Evolutionary conservation across 2,113 vertebrate species (phyloP).

Genomic region (Mobula hypostoma): DNA sequence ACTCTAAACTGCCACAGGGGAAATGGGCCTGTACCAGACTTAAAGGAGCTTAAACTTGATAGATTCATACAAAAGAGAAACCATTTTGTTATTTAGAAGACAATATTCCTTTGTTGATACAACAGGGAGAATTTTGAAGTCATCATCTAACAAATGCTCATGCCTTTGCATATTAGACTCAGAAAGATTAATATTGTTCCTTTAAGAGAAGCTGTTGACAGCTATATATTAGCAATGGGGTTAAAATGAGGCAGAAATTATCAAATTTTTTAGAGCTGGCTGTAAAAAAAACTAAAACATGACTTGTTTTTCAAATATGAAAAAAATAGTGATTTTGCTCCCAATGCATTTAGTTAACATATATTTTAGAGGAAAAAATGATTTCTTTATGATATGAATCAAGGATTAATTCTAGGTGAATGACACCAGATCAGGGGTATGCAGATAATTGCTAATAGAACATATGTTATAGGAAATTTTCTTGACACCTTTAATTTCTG

Average conservation of each 20-base stretch:
- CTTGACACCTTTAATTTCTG: neutral
- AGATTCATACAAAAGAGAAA: slow-evolving; percentile 34
- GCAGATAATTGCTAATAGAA: neutral
- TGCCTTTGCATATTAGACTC: neutral
- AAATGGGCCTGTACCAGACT: slow-evolving; percentile 29
- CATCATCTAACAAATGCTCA: slow-evolving; percentile 18
- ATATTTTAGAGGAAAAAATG: neutral
- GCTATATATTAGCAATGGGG: neutral
- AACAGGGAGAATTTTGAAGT: neutral
- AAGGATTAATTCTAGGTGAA: slow-evolving; percentile 7
- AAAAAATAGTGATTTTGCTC: neutral
- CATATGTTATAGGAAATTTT: neutral
- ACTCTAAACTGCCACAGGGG: slow-evolving; percentile 35
- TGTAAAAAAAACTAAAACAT: neutral
- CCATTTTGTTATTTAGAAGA: slow-evolving; percentile 33
- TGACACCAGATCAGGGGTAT: neutral
- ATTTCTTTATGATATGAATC: neutral
- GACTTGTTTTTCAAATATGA: neutral
- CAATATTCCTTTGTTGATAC: slow-evolving; percentile 1
- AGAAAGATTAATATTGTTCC: slow-evolving; percentile 10
- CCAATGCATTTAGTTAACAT: neutral
- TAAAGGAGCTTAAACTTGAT: slow-evolving; percentile 36
- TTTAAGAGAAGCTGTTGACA: neutral
- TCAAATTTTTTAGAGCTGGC: neutral
- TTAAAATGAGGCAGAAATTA: slow-evolving; percentile 18